These are phyloP conservation scores for Magallana ariakensis DNA, from an alignment of 1,140 invertebrate species.

Conservation along the genomic window DNA sequence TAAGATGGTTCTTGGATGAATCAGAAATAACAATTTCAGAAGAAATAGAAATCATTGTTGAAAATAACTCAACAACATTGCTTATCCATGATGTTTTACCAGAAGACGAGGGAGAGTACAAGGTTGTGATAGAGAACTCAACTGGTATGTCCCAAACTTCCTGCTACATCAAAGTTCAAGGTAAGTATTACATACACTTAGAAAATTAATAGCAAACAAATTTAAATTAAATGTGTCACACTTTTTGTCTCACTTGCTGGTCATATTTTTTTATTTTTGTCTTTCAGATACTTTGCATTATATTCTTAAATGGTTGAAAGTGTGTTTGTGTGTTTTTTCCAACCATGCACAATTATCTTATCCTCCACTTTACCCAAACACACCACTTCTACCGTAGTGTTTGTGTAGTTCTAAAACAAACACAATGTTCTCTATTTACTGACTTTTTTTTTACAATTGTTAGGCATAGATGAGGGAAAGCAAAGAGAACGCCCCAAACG, in stretches of 20 bases:
- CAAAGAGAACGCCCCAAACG: constrained; percentile 18
- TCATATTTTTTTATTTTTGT: constrained; percentile 14
- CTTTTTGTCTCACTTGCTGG: too few species aligned
- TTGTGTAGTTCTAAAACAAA: not conserved
- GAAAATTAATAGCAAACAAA: not conserved
- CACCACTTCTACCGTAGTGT: not conserved
- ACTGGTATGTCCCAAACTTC: constrained; percentile 70
- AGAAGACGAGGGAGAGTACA: constrained; percentile 77
- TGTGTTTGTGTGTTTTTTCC: not conserved
- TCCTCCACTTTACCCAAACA: not conserved
- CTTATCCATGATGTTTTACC: constrained; percentile 73
- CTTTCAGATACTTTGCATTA: constrained; percentile 51
- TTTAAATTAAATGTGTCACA: too few species aligned
- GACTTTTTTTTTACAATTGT: not conserved
- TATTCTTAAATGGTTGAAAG: constrained; percentile 41
- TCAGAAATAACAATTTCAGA: constrained; percentile 63
- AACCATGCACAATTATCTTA: not conserved
- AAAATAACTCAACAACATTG: constrained; percentile 69
- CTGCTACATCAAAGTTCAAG: constrained; percentile 73
- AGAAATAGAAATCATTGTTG: constrained; percentile 66
- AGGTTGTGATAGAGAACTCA: constrained; percentile 73
- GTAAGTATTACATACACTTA: constrained; percentile 68
- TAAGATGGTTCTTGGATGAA: constrained; percentile 95
- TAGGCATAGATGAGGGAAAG: constrained; percentile 36
- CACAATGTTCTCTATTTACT: not conserved